These are phyloP conservation scores for Catharus bicknelli DNA, from an alignment of 2,113 vertebrate genomes.

Conservation along the genomic window DNA sequence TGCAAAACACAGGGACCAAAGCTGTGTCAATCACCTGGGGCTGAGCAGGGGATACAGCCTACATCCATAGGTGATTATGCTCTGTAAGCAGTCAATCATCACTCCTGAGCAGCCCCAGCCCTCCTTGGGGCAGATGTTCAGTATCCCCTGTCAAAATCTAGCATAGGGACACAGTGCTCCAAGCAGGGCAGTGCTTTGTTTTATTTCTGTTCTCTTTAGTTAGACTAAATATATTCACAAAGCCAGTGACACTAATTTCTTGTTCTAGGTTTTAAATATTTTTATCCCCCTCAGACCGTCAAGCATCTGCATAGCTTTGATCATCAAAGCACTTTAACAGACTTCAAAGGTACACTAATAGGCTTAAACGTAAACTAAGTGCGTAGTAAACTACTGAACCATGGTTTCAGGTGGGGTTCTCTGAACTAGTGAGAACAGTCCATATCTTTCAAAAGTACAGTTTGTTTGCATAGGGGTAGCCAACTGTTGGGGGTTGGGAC, in stretches of 20 bases:
- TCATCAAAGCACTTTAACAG: background rate
- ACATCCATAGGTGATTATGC: fast-evolving
- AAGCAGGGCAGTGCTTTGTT: background rate
- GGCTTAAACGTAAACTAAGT: background rate
- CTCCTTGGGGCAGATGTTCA: fast-evolving
- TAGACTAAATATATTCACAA: background rate
- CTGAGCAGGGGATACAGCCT: fast-evolving
- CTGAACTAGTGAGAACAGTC: background rate
- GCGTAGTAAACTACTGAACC: fast-evolving
- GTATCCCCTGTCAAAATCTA: background rate
- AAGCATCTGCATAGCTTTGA: background rate
- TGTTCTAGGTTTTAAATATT: background rate
- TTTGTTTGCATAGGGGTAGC: background rate
- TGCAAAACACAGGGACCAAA: background rate
- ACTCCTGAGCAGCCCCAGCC: background rate
- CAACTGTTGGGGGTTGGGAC: no score
- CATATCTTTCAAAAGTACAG: background rate
- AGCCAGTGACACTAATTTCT: background rate
- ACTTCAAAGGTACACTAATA: background rate
- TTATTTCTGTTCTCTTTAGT: background rate
- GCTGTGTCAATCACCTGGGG: no score
- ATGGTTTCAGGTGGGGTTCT: background rate
- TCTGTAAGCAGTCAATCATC: fast-evolving
- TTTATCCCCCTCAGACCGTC: background rate
- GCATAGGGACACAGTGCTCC: background rate